Conservation (phyloP, 2,113 vertebrate species). For the Pontoporia blainvillei region DNA sequence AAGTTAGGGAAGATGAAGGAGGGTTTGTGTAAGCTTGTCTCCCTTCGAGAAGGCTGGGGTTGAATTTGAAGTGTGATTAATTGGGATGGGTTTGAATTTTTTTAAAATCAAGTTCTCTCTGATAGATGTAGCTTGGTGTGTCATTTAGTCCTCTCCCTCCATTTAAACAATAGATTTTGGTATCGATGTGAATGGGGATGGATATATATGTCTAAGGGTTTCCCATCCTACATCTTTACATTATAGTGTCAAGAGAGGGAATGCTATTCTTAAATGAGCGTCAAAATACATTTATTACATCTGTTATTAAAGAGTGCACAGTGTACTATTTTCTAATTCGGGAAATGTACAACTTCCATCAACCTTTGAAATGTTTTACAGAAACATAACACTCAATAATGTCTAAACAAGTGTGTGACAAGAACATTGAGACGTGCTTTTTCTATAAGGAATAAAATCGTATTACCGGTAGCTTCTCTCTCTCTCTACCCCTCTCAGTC, state of each 20-base stretch:
- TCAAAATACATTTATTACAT: conserved; percentile 39
- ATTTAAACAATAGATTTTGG: neutral
- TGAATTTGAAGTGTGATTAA: neutral
- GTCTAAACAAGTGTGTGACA: conserved; percentile 71
- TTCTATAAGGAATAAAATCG: conserved; percentile 53
- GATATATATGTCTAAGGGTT: neutral
- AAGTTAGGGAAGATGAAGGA: conserved; percentile 2
- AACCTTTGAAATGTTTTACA: conserved; percentile 73
- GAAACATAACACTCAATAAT: conserved; percentile 70
- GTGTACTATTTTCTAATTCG: conserved; percentile 58
- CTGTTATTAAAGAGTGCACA: conserved; percentile 46
- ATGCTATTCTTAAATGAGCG: conserved; percentile 51
- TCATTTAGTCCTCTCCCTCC: neutral
- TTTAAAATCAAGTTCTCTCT: conserved; percentile 24
- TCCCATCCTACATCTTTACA: neutral
- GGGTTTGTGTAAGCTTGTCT: neutral
- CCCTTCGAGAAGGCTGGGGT: neutral
- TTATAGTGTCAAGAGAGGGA: conserved; percentile 43
- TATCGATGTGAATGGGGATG: neutral
- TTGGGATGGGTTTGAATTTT: conserved; percentile 8
- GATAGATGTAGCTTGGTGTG: neutral
- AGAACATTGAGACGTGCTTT: conserved; percentile 56
- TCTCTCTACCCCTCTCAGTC: neutral
- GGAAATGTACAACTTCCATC: conserved; percentile 69
- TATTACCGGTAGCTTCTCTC: neutral